Conservation (phyloP, 2,113 vertebrate species). For the Panthera leo region DNA sequence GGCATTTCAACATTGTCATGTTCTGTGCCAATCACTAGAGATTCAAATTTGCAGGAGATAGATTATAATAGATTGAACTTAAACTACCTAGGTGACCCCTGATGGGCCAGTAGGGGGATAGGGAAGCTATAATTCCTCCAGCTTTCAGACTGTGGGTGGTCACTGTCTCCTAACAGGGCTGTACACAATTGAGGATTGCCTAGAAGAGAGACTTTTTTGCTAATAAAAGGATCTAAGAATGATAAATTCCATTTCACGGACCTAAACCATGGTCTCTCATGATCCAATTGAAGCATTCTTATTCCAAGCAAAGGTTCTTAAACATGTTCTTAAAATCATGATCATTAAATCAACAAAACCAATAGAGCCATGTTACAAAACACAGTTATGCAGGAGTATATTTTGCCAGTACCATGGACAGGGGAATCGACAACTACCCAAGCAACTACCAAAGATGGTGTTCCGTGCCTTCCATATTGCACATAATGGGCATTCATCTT, state of each 20-base stretch:
- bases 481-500: neutral
- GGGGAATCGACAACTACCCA: neutral
- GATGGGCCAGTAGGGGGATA: neutral
- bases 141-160: neutral
- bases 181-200: neutral
- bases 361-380: neutral
- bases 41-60: neutral
- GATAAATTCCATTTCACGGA: neutral
- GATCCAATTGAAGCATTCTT: neutral
- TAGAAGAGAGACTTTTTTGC: neutral
- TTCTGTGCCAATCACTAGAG: neutral
- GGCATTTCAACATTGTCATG: neutral
- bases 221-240: neutral
- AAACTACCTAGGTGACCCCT: neutral
- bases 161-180: neutral
- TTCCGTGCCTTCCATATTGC: neutral
- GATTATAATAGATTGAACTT: neutral
- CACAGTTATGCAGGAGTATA: neutral
- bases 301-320: neutral
- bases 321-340: neutral
- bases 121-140: neutral
- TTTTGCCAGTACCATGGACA: neutral
- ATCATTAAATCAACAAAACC: neutral
- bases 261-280: neutral
- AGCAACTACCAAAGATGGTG: rapidly evolving